These are phyloP conservation scores for Phylloscopus trochilus DNA, from an alignment of 2,113 vertebrate genomes.

Conservation along the genomic window DNA sequence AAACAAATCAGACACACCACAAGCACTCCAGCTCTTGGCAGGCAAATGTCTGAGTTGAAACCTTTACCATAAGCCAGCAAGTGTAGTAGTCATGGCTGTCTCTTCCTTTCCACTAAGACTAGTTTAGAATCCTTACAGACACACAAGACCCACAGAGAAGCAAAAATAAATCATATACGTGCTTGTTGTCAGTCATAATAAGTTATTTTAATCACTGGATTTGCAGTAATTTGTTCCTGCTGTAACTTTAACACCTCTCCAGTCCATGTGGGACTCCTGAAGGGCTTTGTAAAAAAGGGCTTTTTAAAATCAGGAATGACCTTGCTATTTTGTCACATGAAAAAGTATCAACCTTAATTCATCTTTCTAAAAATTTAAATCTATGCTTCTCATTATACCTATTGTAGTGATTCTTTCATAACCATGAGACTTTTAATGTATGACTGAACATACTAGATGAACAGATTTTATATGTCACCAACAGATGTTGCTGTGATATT, in stretches of 20 bases:
- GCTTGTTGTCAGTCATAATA: neutral
- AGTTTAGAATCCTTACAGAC: neutral
- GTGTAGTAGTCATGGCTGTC: neutral
- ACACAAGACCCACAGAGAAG: neutral
- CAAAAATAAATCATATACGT: neutral
- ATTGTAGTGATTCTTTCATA: neutral
- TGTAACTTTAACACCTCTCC: neutral
- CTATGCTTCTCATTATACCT: neutral
- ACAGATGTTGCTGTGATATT: neutral
- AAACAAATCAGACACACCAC: neutral
- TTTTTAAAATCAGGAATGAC: neutral
- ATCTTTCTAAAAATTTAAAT: neutral
- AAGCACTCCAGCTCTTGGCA: neutral
- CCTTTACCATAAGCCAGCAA: neutral
- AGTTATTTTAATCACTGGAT: neutral
- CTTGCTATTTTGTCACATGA: neutral
- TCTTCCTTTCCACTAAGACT: neutral
- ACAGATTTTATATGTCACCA: neutral
- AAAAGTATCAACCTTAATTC: neutral
- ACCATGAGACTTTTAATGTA: neutral
- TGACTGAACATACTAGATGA: neutral
- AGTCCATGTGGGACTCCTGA: neutral
- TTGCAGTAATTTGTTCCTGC: neutral
- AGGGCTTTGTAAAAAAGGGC: neutral
- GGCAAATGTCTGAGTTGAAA: neutral